Base-by-base conservation (phyloP, 2,888 invertebrate genomes). In the Eilema caniola region DNA sequence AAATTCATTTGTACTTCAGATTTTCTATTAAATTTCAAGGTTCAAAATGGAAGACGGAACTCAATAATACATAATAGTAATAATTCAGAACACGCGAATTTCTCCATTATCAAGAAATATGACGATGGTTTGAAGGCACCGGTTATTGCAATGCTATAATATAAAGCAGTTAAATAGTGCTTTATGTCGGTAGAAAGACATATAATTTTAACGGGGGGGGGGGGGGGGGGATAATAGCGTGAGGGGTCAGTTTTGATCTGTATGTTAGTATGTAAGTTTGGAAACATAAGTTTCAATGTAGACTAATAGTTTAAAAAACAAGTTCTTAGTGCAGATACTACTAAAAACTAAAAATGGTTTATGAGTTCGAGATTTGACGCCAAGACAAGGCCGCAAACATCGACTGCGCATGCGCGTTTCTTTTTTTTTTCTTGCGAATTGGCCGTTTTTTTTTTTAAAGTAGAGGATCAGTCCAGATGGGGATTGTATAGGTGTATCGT, bases 81-180 rank as follows among this genome's bases (percentile, higher is more conserved):
- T 10, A 28, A 69, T 69, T 69, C 64, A 24, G 31, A 31, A 28
- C 69, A 65, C 69, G 64, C 16, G 12, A 31, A 33, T 23, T 33
- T 25, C 24, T 56, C 70, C 66, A 70, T 70, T 70, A 70, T 41
- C 24, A 31, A 12, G 28, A 25, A 62, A 62, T 62, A 66, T 31
- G 60, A 61, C 25, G 47, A 56, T 16, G 33, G n/a, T 28, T 57
- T 62, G 24, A 62, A 60, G 67, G 41, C 57, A 14, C n/a, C 7
- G 24, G 47, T 66, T 66, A 66, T 62, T 41, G 20, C 41, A 28
- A 0, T 67, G 28, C 25, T 24, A 24, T 67, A 63, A 59, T 20
- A 70, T 12, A 59, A 70, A 31, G 33, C 67, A 59, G 37, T 71
- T 60, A 60, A 57, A 70, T 62, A 61, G 23, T 62, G 56, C 37